Evolutionary conservation across 2,888 invertebrate species (phyloP), one percentile per base, ranked within the genome.

Genomic region (Lepas anatifera): DNA sequence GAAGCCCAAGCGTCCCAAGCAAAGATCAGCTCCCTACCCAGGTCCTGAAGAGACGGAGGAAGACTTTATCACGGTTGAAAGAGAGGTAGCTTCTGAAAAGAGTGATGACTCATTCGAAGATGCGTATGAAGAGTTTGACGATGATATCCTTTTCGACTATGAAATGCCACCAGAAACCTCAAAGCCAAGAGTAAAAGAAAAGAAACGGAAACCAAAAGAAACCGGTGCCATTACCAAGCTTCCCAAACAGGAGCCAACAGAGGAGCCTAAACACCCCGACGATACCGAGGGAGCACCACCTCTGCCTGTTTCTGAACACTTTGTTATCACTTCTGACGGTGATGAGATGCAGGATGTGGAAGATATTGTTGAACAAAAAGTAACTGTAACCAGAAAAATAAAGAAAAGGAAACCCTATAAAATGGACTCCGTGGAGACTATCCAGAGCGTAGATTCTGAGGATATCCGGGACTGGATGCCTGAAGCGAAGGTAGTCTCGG

Each of bases 1-100:
- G 68, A 71, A 67, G 71, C 70, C 16, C 48, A 69, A 32, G 35
- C 63, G n/a, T 67, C 70, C 46, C 25, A 22, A 70, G 69, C 25
- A 29, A 58, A 8, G 70, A 69, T 69, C 67, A 64, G 68, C 46
- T n/a, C n/a, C n/a, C n/a, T n/a, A n/a, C n/a, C n/a, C n/a, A n/a
- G n/a, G n/a, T n/a, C n/a, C n/a, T n/a, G n/a, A n/a, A n/a, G n/a
- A n/a, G n/a, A n/a, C n/a, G n/a, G n/a, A n/a, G n/a, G n/a, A n/a
- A n/a, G n/a, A n/a, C n/a, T n/a, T n/a, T n/a, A n/a, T n/a, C n/a
- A n/a, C n/a, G n/a, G n/a, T n/a, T n/a, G n/a, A 68, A 68, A 68
- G 68, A 43, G 66, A 52, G 50, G n/a, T n/a, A n/a, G n/a, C n/a
- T n/a, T n/a, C n/a, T n/a, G n/a, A n/a, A n/a, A n/a, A n/a, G n/a